phyloP scores from a whole-genome alignment of 2,113 vertebrate species.

The Peromyscus polionotus region DNA sequence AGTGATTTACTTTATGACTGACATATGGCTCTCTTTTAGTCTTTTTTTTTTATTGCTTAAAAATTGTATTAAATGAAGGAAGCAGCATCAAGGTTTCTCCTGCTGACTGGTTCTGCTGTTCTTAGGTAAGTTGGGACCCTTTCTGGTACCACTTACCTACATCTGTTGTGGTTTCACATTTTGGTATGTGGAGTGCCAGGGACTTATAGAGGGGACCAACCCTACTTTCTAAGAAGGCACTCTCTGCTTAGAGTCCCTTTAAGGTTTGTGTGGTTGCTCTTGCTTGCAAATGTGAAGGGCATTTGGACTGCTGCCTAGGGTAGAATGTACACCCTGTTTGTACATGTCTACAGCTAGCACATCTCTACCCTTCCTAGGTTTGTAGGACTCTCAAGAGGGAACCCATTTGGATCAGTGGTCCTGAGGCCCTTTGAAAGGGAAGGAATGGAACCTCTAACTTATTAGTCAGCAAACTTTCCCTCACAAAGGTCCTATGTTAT shows the following conservation, averaged over 20 bases:
- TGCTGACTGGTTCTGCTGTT: background rate
- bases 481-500: background rate
- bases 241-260: background rate
- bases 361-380: background rate
- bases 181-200: background rate
- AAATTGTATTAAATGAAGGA: background rate
- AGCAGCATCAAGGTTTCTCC: background rate
- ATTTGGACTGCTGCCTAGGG: background rate
- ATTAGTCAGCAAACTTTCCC: background rate
- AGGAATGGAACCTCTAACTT: background rate
- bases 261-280: rapidly evolving
- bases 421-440: background rate
- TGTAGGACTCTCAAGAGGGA: background rate
- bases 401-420: background rate
- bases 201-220: too few species aligned
- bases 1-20: background rate
- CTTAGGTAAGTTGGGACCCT: background rate
- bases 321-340: background rate
- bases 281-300: background rate
- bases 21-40: background rate
- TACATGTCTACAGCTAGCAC: background rate
- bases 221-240: background rate
- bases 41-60: background rate
- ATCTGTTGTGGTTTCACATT: background rate
- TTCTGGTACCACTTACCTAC: background rate